These are phyloP conservation scores for Bilobella aurantiaca DNA, from an alignment of 1,140 invertebrate genomes.

Conservation along the genomic window DNA sequence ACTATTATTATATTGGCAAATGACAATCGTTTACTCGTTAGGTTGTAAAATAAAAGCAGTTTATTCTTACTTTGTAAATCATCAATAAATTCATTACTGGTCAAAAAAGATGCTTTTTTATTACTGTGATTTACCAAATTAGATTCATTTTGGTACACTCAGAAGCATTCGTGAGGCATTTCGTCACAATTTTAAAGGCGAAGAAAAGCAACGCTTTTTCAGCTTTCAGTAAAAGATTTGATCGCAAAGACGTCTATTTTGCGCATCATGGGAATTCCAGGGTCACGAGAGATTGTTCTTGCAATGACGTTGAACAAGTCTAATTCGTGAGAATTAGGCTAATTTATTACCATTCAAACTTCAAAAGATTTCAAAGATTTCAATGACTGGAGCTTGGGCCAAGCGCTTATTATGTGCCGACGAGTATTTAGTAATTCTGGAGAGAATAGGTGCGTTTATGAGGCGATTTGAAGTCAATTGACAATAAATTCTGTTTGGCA, in stretches of 20 bases:
- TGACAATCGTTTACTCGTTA: no score
- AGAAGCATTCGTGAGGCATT: no score
- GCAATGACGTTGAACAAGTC: no score
- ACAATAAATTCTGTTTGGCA: background rate
- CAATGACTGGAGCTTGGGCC: background rate
- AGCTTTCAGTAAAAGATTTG: background rate
- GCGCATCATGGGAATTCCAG: background rate
- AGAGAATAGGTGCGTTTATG: background rate
- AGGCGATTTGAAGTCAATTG: background rate
- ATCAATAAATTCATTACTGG: no score
- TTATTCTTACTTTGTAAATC: no score
- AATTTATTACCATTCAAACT: no score
- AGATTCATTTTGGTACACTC: no score
- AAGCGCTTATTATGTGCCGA: background rate
- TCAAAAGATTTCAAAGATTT: background rate
- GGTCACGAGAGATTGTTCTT: background rate
- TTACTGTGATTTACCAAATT: no score
- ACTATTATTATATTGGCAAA: no score
- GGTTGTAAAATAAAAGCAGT: no score
- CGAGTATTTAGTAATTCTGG: background rate
- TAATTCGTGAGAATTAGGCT: background rate
- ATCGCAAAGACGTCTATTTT: background rate
- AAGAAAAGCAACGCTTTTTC: background rate
- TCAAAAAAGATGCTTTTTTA: no score
- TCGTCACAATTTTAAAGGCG: no score